Conservation (phyloP, 2,888 invertebrate genomes). For the Bibio marci region DNA sequence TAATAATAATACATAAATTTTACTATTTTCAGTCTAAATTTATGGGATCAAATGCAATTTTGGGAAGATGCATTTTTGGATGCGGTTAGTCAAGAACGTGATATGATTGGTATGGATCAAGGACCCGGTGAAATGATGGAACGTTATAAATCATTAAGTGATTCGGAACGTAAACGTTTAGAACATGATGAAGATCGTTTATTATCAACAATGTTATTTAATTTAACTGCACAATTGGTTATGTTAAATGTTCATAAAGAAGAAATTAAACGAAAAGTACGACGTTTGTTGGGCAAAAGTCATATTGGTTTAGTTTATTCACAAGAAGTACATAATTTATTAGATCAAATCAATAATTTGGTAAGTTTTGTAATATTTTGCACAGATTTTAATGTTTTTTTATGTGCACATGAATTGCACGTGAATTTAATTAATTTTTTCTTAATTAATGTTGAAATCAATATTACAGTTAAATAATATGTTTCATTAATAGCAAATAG, state of each 20-base stretch:
- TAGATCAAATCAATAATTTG: constrained; percentile 87
- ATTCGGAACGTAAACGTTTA: constrained; percentile 80
- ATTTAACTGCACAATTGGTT: constrained; percentile 88
- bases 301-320: constrained; percentile 96
- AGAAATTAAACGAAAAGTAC: constrained; percentile 68
- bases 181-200: constrained; percentile 97
- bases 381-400: background rate
- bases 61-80: constrained; percentile 99
- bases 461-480: constrained; percentile 1
- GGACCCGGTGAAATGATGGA: constrained; percentile 99
- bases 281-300: constrained; percentile 89
- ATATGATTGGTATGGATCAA: constrained; percentile 99
- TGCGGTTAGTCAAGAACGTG: constrained; percentile 92
- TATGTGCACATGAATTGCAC: background rate
- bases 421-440: too few relatives aligned
- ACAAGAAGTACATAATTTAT: constrained; percentile 88
- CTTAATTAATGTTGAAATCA: background rate
- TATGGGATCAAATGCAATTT: constrained; percentile 99
- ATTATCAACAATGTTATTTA: constrained; percentile 88
- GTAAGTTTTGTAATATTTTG: constrained; percentile 35
- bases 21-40: constrained; percentile 39
- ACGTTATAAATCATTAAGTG: constrained; percentile 82
- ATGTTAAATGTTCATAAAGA: constrained; percentile 76
- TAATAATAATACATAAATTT: too few relatives aligned
- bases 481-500: background rate